phyloP scores from a whole-genome alignment of 2,113 vertebrate genomes.

The Felis catus region DNA sequence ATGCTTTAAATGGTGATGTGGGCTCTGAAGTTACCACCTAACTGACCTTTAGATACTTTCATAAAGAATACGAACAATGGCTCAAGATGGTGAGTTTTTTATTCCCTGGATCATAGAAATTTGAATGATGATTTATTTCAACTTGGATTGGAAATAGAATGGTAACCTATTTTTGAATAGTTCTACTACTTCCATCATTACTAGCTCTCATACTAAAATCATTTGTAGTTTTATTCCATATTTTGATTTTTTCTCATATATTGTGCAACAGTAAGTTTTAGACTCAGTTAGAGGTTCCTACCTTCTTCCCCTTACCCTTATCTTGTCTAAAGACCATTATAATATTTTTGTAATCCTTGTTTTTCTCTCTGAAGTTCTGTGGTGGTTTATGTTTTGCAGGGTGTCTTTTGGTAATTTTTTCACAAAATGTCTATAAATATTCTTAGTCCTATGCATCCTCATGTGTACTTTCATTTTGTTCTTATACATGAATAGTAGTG shows the following conservation, averaged over 20 bases:
- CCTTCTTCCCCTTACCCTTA: background rate
- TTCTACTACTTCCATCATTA: background rate
- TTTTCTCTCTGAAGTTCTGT: background rate
- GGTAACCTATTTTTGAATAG: background rate
- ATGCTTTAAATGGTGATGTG: background rate
- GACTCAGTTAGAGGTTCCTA: background rate
- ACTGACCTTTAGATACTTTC: background rate
- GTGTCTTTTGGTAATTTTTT: background rate
- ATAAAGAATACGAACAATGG: background rate
- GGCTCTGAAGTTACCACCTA: background rate
- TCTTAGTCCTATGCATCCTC: background rate
- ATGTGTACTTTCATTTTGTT: background rate
- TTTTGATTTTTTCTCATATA: background rate
- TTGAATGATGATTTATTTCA: slow-evolving; percentile 4
- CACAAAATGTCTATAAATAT: background rate
- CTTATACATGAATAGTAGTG: background rate
- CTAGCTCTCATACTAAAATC: background rate
- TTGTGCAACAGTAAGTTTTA: background rate
- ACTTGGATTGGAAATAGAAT: background rate
- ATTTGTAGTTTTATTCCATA: background rate
- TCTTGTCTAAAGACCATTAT: background rate
- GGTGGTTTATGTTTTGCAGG: background rate
- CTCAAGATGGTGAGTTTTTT: background rate
- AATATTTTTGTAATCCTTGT: background rate
- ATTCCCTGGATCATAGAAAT: background rate